A percentile compares a stretch with the other conserved stretches of the same genome.
These are phyloP conservation scores for Halcyon senegalensis DNA, from an alignment of 2,113 vertebrate genomes.

Conservation along the genomic window DNA sequence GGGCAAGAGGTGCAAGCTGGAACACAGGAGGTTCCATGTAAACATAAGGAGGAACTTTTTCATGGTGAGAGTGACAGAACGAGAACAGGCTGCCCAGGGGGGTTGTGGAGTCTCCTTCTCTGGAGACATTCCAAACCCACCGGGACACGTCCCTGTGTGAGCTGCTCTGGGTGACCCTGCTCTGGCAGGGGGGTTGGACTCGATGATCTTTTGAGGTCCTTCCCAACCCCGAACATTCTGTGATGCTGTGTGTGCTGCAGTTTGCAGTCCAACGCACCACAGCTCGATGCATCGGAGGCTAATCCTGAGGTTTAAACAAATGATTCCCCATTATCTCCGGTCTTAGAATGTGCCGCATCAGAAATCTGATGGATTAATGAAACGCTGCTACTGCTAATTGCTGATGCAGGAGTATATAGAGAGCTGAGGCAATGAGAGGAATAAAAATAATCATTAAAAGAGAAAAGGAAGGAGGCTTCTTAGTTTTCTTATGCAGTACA, in stretches of 20 bases:
- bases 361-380: constrained; percentile 84
- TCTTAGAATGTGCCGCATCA: constrained; percentile 78
- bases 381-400: constrained; percentile 87
- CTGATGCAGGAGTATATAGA: constrained; percentile 79
- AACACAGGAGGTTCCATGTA: no score
- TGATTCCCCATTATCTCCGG: constrained; percentile 75
- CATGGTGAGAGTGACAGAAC: no score
- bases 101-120: no score
- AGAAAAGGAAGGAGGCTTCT: neutral
- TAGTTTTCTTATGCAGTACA: constrained; percentile 54
- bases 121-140: no score
- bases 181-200: no score
- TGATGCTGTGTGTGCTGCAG: neutral
- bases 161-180: no score
- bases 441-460: constrained; percentile 21
- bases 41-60: no score
- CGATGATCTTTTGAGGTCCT: no score
- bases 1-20: no score
- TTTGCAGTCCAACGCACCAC: neutral
- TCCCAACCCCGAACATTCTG: no score
- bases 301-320: constrained; percentile 79
- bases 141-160: no score
- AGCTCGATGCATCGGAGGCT: constrained; percentile 46
- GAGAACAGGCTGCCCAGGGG: no score
- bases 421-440: constrained; percentile 68